Conservation (phyloP, 2,113 vertebrate genomes). For the Datnioides undecimradiatus region DNA sequence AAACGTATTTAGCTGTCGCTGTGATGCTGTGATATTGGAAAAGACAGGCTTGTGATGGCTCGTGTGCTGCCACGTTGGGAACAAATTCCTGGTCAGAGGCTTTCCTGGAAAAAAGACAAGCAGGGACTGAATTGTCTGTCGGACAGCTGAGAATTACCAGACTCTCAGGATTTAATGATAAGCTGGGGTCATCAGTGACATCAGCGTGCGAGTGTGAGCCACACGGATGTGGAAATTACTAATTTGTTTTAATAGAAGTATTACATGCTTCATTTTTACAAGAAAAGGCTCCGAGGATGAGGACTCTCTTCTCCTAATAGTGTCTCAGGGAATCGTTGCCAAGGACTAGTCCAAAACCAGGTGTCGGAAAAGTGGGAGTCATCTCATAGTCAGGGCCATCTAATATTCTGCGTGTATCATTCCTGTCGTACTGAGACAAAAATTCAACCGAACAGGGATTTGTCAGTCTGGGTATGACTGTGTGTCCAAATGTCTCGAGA, state of each 20-base stretch:
- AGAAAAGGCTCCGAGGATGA: not conserved
- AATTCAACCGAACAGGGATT: not conserved
- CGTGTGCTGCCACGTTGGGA: not conserved
- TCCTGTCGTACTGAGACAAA: not conserved
- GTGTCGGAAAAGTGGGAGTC: not conserved
- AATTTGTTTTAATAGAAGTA: not conserved
- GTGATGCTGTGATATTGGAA: not conserved
- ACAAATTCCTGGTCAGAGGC: not conserved
- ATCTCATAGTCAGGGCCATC: not conserved
- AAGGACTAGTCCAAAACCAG: not conserved
- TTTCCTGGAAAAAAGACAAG: not conserved
- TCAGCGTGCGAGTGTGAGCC: not conserved
- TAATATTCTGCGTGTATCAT: not conserved
- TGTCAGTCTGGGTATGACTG: slow-evolving; percentile 32
- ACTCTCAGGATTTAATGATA: not conserved
- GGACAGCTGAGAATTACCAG: not conserved
- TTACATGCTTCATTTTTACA: not conserved
- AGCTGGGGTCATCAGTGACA: not conserved
- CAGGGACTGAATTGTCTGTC: not conserved
- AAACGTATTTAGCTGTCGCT: not conserved
- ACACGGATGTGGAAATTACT: not conserved
- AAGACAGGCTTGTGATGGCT: not conserved
- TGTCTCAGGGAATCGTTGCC: not conserved
- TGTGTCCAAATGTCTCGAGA: slow-evolving; percentile 47
- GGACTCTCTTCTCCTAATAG: not conserved